Base-by-base conservation (phyloP, 1,140 invertebrate species). In the Seison nebaliae region DNA sequence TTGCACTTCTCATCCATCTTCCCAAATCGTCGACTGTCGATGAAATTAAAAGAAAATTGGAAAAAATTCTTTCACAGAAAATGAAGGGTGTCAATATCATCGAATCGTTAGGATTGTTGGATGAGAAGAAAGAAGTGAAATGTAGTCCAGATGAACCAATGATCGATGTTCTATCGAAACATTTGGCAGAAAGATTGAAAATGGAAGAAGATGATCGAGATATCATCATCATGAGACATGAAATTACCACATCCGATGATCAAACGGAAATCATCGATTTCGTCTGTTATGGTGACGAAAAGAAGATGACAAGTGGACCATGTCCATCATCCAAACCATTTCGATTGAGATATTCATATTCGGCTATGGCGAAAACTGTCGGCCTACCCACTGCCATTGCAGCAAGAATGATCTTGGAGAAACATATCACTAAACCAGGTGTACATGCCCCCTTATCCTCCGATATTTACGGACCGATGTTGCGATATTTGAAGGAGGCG, bases 361-460 rank as follows among this genome's bases (percentile, higher is more conserved):
- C 83, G 0, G 91, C 88, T 4, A 96, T 98, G 91, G 79, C 86
- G 1, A 72, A 77, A 49, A 88, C 81, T 12, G 91, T 98, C 5
- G 86, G 88, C 4, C 74, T 84, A 49, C 86, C 88, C 0, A 71
- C 78, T 4, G 88, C 79, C 5, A 93, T 98, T 48, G 79, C 84
- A 4, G 70, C 78, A 0, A 83, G 88, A 59, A 96, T 98, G 88
- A 68, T 96, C 19, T 61, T 94, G 4, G 78, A 88, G 59, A 83
- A n/a, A n/a, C n/a, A n/a, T n/a, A n/a, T n/a, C n/a, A n/a, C n/a
- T n/a, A n/a, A n/a, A n/a, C n/a, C n/a, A n/a, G n/a, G n/a, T n/a
- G n/a, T n/a, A n/a, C n/a, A n/a, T n/a, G n/a, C n/a, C n/a, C 84
- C 86, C 1, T 74, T 91, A 43, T 69, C 73, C 0, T 68, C 70